A percentile compares a stretch with the other conserved stretches of the same genome.
phyloP scores from a whole-genome alignment of 2,888 invertebrate genomes.

The Patella ulyssiponensis region DNA sequence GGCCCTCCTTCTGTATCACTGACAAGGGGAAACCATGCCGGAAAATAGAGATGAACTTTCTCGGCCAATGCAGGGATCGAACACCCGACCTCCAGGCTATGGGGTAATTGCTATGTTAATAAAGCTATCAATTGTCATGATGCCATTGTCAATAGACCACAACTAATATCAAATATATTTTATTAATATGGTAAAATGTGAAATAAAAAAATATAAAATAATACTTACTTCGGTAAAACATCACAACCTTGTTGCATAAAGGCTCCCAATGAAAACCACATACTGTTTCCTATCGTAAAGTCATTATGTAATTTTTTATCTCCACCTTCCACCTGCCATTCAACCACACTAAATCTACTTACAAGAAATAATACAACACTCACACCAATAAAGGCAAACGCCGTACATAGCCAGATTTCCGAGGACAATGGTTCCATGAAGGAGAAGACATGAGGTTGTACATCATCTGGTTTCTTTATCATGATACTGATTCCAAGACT shows the following conservation, averaged over 20 bases:
- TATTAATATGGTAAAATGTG: background rate
- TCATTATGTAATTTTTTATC: conserved; percentile 54
- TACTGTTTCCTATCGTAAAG: conserved; percentile 94
- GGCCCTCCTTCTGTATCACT: too few relatives aligned
- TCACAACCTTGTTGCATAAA: conserved; percentile 99
- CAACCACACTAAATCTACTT: conserved; percentile 96
- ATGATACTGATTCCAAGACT: conserved; percentile 95
- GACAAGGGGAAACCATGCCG: too few relatives aligned
- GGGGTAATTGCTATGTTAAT: too few relatives aligned
- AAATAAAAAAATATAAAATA: background rate
- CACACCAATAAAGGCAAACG: conserved; percentile 94
- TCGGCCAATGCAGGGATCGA: too few relatives aligned
- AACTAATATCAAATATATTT: background rate
- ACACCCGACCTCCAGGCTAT: too few relatives aligned
- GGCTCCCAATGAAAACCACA: conserved; percentile 97
- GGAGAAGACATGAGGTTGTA: conserved; percentile 94
- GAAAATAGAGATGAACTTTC: too few relatives aligned
- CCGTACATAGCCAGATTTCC: conserved; percentile 93
- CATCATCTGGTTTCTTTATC: conserved; percentile 93
- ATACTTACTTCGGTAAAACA: conserved; percentile 88
- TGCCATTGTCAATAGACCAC: too few relatives aligned
- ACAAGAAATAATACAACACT: conserved; percentile 98
- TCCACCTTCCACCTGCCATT: conserved; percentile 80
- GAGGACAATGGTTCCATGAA: conserved; percentile 97
- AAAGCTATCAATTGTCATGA: too few relatives aligned